phyloP scores from a whole-genome alignment of 2,888 invertebrate genomes.

The Adela reaumurella region DNA sequence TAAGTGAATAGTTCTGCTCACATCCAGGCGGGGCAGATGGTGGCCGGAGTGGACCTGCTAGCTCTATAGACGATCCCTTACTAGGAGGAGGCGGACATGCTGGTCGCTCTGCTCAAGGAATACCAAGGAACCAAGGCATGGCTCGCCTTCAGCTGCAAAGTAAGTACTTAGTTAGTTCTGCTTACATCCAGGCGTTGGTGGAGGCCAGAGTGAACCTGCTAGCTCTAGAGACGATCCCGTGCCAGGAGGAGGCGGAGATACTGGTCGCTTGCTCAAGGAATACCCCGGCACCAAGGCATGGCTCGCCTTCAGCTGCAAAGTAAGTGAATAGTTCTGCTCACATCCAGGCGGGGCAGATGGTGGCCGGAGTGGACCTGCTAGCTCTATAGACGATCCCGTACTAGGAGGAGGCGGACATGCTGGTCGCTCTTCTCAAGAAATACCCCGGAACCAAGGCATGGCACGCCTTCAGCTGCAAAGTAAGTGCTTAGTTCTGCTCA shows the following conservation, averaged over 20 bases:
- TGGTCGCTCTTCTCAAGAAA: conserved; percentile 75
- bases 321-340: no score
- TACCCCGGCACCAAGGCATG: conserved; percentile 79
- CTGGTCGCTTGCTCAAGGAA: conserved; percentile 74
- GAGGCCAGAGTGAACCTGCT: conserved; percentile 80
- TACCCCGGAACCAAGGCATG: conserved; percentile 79
- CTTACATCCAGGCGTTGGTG: conserved; percentile 66
- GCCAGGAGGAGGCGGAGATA: conserved; percentile 79
- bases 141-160: conserved; percentile 86
- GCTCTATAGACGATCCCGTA: conserved; percentile 93
- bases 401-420: conserved; percentile 76
- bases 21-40: conserved; percentile 71
- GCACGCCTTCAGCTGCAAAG: conserved; percentile 86
- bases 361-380: conserved; percentile 78
- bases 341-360: conserved; percentile 71
- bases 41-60: conserved; percentile 78
- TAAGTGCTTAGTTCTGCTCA: no score
- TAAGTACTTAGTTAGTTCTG: no score
- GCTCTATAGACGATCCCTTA: conserved; percentile 93
- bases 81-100: conserved; percentile 19
- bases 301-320: conserved; percentile 86
- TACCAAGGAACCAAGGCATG: conserved; percentile 79
- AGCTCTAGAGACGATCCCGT: conserved; percentile 91
- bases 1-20: no score
- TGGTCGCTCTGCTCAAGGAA: conserved; percentile 62